Evolutionary conservation across 92 coral and sea anemone genomes (phyloP).

Genomic region (Actinernus sp.): DNA sequence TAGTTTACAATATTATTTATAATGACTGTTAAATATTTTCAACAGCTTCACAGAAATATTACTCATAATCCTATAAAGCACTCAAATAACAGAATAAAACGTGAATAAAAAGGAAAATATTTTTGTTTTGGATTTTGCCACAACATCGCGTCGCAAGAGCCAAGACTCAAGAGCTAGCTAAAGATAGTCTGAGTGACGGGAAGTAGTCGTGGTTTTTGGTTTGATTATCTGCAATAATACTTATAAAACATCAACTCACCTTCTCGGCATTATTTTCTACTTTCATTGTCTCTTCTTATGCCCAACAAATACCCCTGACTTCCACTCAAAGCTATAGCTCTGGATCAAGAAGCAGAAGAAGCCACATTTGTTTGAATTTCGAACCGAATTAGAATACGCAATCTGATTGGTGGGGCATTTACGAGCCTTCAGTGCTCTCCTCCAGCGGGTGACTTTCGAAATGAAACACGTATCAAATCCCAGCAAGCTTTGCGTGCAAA

Average conservation of each 20-base stretch:
- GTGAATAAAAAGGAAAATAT: no score
- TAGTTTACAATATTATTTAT: no score
- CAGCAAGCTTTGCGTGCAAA: constrained; percentile 63
- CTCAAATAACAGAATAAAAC: no score
- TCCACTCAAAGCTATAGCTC: neutral
- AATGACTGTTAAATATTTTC: no score
- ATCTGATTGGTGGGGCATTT: constrained; percentile 50
- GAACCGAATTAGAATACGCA: constrained; percentile 34
- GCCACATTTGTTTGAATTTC: constrained; percentile 65
- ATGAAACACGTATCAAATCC: constrained; percentile 70
- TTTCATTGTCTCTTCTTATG: constrained; percentile 2
- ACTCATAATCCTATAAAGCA: no score
- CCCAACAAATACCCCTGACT: neutral
- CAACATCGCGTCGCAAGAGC: no score
- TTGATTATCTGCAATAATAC: no score
- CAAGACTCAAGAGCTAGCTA: no score
- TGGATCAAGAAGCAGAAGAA: constrained; percentile 3
- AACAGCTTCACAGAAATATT: no score
- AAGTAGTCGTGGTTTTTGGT: no score
- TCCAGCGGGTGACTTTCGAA: constrained; percentile 22
- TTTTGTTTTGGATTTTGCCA: no score
- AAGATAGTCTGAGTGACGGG: no score
- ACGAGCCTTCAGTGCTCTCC: constrained; percentile 5
- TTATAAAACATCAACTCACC: constrained; percentile 11
- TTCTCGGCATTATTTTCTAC: constrained; percentile 3